A percentile compares a stretch with the other conserved stretches of the same genome.
These are phyloP conservation scores for Thyatira batis DNA, from an alignment of 2,888 invertebrate species.

Conservation along the genomic window DNA sequence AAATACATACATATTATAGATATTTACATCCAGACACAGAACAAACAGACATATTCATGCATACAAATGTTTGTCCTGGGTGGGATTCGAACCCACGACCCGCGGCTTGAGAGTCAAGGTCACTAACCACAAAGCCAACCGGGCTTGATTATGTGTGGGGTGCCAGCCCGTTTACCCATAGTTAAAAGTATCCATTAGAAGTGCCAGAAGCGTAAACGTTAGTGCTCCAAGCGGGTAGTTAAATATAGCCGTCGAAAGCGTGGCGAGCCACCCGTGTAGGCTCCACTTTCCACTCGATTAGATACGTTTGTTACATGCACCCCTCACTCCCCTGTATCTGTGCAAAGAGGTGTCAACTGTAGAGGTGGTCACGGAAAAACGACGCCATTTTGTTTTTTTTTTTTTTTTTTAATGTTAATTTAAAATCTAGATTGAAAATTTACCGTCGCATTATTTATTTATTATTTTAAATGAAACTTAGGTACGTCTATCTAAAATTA, in stretches of 20 bases:
- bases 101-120: too few species aligned
- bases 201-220: slow-evolving; percentile 28
- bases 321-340: slow-evolving; percentile 29
- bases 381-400: background rate
- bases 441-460: too few species aligned
- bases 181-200: slow-evolving; percentile 36
- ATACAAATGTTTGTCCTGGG: too few species aligned
- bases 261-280: slow-evolving; percentile 45
- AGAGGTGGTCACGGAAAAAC: too few species aligned
- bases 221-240: slow-evolving; percentile 25
- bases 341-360: background rate
- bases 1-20: too few species aligned
- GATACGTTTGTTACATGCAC: slow-evolving; percentile 42
- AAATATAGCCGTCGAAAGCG: slow-evolving; percentile 43
- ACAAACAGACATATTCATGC: too few species aligned
- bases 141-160: background rate
- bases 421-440: too few species aligned
- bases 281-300: slow-evolving; percentile 44
- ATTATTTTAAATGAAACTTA: too few species aligned
- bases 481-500: too few species aligned
- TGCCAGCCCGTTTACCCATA: slow-evolving; percentile 22
- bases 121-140: background rate
- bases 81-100: too few species aligned
- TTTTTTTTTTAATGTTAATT: too few species aligned
- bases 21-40: too few species aligned